phyloP scores from a whole-genome alignment of 2,113 vertebrate genomes.

The Oplegnathus fasciatus region DNA sequence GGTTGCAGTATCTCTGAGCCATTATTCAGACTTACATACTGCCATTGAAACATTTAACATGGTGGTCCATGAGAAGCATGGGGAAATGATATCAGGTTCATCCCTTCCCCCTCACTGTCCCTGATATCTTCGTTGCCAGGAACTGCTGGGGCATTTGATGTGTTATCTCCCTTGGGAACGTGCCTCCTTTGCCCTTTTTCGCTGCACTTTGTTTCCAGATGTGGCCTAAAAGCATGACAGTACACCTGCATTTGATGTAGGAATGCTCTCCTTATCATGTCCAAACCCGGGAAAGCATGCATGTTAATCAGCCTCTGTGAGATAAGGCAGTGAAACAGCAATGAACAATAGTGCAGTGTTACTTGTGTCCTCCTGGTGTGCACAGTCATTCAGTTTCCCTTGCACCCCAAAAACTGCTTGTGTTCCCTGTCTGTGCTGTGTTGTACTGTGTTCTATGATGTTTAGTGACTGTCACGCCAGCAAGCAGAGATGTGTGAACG shows the following conservation, averaged over 20 bases:
- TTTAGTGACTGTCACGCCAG: constrained; percentile 64
- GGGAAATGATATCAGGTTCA: constrained; percentile 75
- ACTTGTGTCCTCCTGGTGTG: constrained; percentile 64
- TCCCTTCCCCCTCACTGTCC: constrained; percentile 74
- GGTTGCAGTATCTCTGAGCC: constrained; percentile 38
- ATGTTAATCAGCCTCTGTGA: constrained; percentile 72
- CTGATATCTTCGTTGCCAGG: constrained; percentile 71
- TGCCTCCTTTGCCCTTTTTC: constrained; percentile 37
- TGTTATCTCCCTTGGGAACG: constrained; percentile 47
- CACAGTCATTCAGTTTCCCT: constrained; percentile 67
- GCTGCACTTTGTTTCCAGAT: constrained; percentile 61
- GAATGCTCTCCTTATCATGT: constrained; percentile 50
- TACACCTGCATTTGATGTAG: constrained; percentile 52
- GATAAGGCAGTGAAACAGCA: constrained; percentile 84
- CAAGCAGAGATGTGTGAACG: constrained; percentile 75
- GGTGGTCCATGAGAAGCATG: constrained; percentile 79
- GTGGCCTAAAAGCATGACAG: constrained; percentile 66
- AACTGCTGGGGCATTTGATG: constrained; percentile 62
- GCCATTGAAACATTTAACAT: constrained; percentile 77
- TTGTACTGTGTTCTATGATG: constrained; percentile 47
- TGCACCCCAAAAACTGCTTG: constrained; percentile 66
- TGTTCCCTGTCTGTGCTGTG: constrained; percentile 57
- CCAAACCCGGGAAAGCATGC: constrained; percentile 59
- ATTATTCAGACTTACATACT: constrained; percentile 54
- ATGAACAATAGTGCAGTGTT: constrained; percentile 75